These are phyloP conservation scores for Gymnocheta viridis DNA, from an alignment of 2,888 invertebrate genomes.

Conservation along the genomic window DNA sequence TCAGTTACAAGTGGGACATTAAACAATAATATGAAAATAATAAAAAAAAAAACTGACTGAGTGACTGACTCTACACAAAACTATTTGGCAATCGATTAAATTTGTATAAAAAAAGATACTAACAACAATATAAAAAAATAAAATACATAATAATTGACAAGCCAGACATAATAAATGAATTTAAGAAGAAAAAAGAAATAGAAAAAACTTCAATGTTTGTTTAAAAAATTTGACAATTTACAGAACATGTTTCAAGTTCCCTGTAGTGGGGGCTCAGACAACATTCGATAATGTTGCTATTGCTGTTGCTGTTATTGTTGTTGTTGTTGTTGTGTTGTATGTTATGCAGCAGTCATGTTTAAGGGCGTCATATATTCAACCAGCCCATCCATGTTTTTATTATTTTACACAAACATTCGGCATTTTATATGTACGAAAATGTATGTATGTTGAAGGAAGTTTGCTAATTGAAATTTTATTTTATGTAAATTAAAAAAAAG, in stretches of 20 bases:
- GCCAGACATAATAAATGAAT: slow-evolving; percentile 51
- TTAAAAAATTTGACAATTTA: slow-evolving; percentile 54
- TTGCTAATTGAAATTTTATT: not conserved
- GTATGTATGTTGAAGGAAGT: not conserved
- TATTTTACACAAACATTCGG: not conserved
- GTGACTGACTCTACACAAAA: slow-evolving; percentile 20
- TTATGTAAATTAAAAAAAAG: not conserved
- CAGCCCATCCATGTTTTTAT: slow-evolving; percentile 2
- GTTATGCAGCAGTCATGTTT: slow-evolving; percentile 38
- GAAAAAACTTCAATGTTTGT: slow-evolving; percentile 7
- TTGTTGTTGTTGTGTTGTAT: slow-evolving; percentile 3
- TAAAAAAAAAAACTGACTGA: slow-evolving; percentile 12
- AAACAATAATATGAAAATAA: slow-evolving; percentile 16
- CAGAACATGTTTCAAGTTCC: slow-evolving; percentile 41
- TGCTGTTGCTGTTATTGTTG: slow-evolving; percentile 10
- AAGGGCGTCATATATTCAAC: slow-evolving; percentile 30
- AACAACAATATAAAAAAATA: not conserved
- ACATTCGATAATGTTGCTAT: slow-evolving; percentile 4
- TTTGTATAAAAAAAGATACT: slow-evolving; percentile 12
- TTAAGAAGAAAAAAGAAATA: not conserved
- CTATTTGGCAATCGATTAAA: slow-evolving; percentile 59
- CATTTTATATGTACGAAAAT: not conserved
- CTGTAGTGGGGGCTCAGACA: slow-evolving; percentile 22
- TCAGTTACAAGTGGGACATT: slow-evolving; percentile 35
- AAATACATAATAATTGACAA: slow-evolving; percentile 43